These are phyloP conservation scores for Falcunculus frontatus DNA, from an alignment of 2,113 vertebrate species.

Conservation along the genomic window DNA sequence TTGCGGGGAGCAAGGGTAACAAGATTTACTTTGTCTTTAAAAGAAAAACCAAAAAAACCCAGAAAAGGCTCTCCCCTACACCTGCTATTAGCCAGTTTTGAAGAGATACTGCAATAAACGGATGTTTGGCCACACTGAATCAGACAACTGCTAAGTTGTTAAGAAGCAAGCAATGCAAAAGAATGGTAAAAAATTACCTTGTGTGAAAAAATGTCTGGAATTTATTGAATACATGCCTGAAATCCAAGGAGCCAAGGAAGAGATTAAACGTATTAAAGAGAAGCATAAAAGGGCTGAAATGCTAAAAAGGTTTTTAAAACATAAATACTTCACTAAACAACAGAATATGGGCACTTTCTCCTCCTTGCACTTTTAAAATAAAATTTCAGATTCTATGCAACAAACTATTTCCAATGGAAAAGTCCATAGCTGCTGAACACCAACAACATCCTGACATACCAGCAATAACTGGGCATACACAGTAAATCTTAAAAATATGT, in stretches of 20 bases:
- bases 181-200: background rate
- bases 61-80: background rate
- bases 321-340: background rate
- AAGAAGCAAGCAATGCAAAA: background rate
- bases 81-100: background rate
- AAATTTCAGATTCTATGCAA: background rate
- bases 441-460: fast-evolving
- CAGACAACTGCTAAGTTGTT: background rate
- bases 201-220: background rate
- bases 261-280: background rate
- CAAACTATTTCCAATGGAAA: background rate
- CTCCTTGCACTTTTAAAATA: background rate
- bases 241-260: background rate
- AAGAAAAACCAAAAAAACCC: background rate
- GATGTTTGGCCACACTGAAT: background rate
- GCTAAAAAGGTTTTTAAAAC: background rate
- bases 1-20: fast-evolving
- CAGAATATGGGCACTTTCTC: background rate
- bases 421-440: background rate
- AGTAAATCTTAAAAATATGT: background rate
- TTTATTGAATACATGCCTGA: background rate
- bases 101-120: background rate
- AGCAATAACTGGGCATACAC: background rate
- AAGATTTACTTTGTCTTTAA: background rate
- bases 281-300: background rate